Evolutionary conservation across 2,113 vertebrate genomes (phyloP).

Genomic region (Stomatorhinus ivindoensis): DNA sequence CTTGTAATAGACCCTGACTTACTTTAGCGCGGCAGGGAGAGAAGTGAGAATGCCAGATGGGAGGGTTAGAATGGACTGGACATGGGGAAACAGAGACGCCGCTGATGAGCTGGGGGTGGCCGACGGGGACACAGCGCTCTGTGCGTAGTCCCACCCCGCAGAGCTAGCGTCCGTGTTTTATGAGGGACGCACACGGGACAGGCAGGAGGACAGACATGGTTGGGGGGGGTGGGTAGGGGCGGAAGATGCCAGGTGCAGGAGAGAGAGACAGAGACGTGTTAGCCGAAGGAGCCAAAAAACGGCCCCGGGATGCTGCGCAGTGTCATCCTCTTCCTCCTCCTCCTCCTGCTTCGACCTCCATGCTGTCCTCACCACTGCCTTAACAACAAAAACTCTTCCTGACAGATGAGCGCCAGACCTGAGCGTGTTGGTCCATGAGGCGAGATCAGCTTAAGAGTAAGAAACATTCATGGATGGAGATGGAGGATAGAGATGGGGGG

Average conservation of each 20-base stretch:
- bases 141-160: slow-evolving; percentile 48
- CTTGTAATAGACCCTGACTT: slow-evolving; percentile 52
- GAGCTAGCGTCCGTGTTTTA: slow-evolving; percentile 43
- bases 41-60: slow-evolving; percentile 57
- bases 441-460: background rate
- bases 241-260: slow-evolving; percentile 20
- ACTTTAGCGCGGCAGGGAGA: slow-evolving; percentile 63
- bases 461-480: background rate
- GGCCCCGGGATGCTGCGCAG: slow-evolving; percentile 7
- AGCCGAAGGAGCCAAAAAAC: slow-evolving; percentile 8
- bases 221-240: background rate
- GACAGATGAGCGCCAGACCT: background rate
- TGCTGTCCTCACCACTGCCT: slow-evolving; percentile 34
- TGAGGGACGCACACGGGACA: background rate
- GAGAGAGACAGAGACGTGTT: slow-evolving; percentile 29
- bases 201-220: background rate
- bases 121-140: slow-evolving; percentile 51
- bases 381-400: slow-evolving; percentile 34
- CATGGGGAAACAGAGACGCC: slow-evolving; percentile 63
- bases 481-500: background rate
- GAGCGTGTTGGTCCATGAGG: background rate
- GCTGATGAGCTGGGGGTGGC: slow-evolving; percentile 54
- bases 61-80: slow-evolving; percentile 57
- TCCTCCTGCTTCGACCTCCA: slow-evolving; percentile 30
- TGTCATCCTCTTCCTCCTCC: slow-evolving; percentile 29